A percentile compares a stretch with the other conserved stretches of the same genome.
Evolutionary conservation across 2,888 invertebrate species (phyloP).

Genomic region (Acanthacorydalis orientalis): DNA sequence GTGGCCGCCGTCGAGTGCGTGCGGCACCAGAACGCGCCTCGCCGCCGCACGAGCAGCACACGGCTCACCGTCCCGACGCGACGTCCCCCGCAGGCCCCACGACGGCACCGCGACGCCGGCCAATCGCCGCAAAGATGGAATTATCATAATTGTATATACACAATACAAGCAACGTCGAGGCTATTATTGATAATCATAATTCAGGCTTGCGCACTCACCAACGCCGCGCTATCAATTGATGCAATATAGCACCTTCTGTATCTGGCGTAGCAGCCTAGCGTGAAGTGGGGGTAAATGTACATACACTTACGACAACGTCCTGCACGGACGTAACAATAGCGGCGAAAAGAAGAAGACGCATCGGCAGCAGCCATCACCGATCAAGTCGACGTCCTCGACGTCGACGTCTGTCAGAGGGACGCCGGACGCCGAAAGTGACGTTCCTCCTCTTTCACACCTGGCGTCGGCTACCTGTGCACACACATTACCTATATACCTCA

Average conservation of each 20-base stretch:
- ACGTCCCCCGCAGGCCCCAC: background rate
- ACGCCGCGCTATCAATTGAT: no score
- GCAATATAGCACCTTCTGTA: no score
- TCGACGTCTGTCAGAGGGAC: constrained; percentile 16
- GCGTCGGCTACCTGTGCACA: no score
- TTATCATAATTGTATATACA: background rate
- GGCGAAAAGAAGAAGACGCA: no score
- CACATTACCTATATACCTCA: no score
- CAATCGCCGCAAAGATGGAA: background rate
- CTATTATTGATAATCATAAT: background rate
- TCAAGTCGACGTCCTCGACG: constrained; percentile 10
- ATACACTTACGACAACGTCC: no score
- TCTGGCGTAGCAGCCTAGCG: no score
- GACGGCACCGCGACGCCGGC: background rate
- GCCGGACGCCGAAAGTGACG: constrained; percentile 27
- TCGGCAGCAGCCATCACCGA: no score
- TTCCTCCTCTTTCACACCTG: constrained; percentile 18
- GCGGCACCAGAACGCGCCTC: constrained; percentile 13
- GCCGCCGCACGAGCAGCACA: background rate
- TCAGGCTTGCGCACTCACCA: background rate
- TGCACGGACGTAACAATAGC: no score
- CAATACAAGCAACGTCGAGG: background rate
- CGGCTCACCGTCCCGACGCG: background rate
- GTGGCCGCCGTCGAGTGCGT: constrained; percentile 25
- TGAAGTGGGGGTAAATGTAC: no score